A percentile compares a stretch with the other conserved stretches of the same genome.
phyloP scores from a whole-genome alignment of 2,113 vertebrate genomes.

The Lagopus leucura region DNA sequence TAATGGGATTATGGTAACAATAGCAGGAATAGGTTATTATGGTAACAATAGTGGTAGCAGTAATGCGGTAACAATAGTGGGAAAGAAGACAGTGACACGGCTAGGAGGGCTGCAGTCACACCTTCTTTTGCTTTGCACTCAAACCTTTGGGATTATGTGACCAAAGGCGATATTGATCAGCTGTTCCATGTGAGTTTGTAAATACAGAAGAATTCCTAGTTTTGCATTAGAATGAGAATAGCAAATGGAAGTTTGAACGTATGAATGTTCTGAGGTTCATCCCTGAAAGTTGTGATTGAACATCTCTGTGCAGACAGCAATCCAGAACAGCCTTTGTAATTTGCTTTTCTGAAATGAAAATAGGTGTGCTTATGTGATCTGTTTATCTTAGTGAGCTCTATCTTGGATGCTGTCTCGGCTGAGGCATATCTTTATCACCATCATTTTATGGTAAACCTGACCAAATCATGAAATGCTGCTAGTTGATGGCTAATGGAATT shows the following conservation, averaged over 20 bases:
- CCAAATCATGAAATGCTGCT: not conserved
- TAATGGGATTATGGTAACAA: not conserved
- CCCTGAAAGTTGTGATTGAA: not conserved
- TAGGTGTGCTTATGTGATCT: fast-evolving
- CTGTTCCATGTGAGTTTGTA: fast-evolving
- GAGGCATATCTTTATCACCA: not conserved
- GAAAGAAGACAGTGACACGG: not conserved
- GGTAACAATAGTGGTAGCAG: not conserved
- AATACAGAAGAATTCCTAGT: not conserved
- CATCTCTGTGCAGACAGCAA: not conserved
- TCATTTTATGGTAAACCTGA: not conserved
- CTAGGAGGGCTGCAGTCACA: not conserved
- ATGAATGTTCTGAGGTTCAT: not conserved
- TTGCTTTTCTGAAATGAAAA: not conserved
- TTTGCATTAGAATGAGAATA: not conserved
- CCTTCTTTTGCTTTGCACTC: not conserved
- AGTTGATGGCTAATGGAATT: not conserved
- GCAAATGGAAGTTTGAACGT: not conserved
- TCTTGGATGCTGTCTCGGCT: not conserved
- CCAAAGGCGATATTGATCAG: not conserved
- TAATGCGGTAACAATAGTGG: not conserved
- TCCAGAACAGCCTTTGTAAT: not conserved
- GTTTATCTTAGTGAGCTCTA: not conserved
- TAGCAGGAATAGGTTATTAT: not conserved
- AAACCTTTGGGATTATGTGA: not conserved